Evolutionary conservation across 2,113 vertebrate species (phyloP), one percentile per base, ranked within the genome.

Genomic region (Turdus rufiventris): DNA sequence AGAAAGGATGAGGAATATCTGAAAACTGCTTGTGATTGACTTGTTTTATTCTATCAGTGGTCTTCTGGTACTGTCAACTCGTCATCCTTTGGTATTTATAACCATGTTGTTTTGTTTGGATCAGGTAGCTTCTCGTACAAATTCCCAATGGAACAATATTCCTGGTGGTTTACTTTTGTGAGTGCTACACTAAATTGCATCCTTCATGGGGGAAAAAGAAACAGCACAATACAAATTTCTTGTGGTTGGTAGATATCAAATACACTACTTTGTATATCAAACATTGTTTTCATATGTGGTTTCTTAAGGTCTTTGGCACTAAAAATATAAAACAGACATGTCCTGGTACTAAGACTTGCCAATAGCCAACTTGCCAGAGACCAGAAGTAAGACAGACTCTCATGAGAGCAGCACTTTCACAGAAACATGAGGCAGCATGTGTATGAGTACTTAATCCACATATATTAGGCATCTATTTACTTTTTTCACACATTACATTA

Each of bases 281-380:
- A 63, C 20, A 65, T 91, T 33, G 9, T 24, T 94, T 96, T 76
- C 33, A 61, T 89, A 60, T 53, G 19, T 48, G 47, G 26, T 85
- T 97, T 95, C 91, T 93, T 84, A 76, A 92, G 85, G 85, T 62
- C 79, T 85, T 96, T 96, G 93, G 77, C 65, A 96, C 36, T 38
- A 53, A 87, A 94, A 93, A 73, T 65, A 70, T 81, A 65, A 94
- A 95, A 96, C 85, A 92, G 66, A 36, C 53, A 33, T 43, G 73
- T 80, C 84, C 77, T 93, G 87, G 81, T 92, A 94, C 79, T 85
- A 80, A 85, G 67, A 43, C n/a, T 92, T 95, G 48, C 92, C 91
- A 94, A 78, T 48, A 95, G 73, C 38, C 42, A 43, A 43, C 17
- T 43, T 43, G 42, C 42, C 77, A 95, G 84, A 94, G 83, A 96